Conservation (phyloP, 2,113 vertebrate genomes). For the Engystomops pustulosus region DNA sequence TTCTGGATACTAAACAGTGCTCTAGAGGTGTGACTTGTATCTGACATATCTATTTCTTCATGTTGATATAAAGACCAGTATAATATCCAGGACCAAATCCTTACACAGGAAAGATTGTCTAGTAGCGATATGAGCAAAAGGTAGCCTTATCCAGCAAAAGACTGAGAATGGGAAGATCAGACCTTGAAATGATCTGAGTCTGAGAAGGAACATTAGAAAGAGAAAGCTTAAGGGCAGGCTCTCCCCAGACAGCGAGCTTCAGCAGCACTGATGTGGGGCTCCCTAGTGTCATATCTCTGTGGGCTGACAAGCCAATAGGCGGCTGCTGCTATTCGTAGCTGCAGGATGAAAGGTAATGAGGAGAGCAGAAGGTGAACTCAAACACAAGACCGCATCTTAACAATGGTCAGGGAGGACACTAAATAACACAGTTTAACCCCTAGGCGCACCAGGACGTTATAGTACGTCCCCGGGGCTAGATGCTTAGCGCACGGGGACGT, state of each 20-base stretch:
- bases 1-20: too few species aligned
- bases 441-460: too few species aligned
- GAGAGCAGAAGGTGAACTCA: not conserved
- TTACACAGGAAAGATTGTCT: too few species aligned
- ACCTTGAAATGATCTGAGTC: too few species aligned
- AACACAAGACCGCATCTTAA: not conserved
- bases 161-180: not conserved
- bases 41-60: too few species aligned
- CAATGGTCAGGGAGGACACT: not conserved
- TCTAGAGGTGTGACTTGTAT: too few species aligned
- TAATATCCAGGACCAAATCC: too few species aligned
- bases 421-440: not conserved
- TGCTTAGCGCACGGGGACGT: too few species aligned
- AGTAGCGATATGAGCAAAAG: too few species aligned
- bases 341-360: slow-evolving; percentile 14
- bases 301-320: not conserved
- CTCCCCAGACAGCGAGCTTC: not conserved
- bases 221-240: not conserved
- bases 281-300: not conserved
- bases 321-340: not conserved
- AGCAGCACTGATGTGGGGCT: not conserved
- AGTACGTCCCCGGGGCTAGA: too few species aligned
- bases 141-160: not conserved
- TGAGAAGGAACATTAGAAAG: slow-evolving; percentile 7
- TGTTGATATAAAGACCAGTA: too few species aligned